Evolutionary conservation across 1,140 invertebrate genomes (phyloP).

Genomic region (Brachionus manjavacas): DNA sequence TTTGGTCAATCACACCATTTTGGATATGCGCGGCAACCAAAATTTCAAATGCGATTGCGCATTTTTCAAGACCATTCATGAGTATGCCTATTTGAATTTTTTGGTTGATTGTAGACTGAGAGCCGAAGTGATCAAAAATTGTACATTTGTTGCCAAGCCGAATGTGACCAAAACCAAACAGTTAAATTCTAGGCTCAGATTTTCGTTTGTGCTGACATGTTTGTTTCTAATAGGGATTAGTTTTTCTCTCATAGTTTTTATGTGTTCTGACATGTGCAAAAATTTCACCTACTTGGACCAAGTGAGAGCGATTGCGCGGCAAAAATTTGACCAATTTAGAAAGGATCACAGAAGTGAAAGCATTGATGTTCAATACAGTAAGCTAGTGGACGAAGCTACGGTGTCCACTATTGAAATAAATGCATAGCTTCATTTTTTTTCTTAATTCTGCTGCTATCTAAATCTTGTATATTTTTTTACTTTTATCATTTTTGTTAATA

Average conservation of each 20-base stretch:
- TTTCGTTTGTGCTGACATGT: background rate
- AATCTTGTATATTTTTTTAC: no score
- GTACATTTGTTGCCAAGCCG: background rate
- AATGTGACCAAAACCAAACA: background rate
- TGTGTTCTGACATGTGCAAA: background rate
- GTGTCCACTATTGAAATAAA: constrained; percentile 7
- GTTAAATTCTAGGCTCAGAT: background rate
- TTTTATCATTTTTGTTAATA: no score
- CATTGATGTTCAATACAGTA: constrained; percentile 6
- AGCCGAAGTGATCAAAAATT: background rate
- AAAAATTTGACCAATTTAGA: background rate
- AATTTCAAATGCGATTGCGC: constrained; percentile 26
- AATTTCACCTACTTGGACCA: background rate
- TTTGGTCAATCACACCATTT: background rate
- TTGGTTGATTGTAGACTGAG: background rate
- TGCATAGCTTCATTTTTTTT: no score
- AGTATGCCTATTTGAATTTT: background rate
- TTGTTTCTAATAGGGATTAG: background rate
- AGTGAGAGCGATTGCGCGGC: background rate
- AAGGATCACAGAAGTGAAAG: background rate
- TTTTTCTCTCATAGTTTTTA: background rate
- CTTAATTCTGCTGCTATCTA: no score
- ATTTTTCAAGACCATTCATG: background rate
- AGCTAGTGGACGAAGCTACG: background rate
- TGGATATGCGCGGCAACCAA: background rate